Evolutionary conservation across 1,140 invertebrate species (phyloP).

Genomic region (Drosophila pseudoananassae): DNA sequence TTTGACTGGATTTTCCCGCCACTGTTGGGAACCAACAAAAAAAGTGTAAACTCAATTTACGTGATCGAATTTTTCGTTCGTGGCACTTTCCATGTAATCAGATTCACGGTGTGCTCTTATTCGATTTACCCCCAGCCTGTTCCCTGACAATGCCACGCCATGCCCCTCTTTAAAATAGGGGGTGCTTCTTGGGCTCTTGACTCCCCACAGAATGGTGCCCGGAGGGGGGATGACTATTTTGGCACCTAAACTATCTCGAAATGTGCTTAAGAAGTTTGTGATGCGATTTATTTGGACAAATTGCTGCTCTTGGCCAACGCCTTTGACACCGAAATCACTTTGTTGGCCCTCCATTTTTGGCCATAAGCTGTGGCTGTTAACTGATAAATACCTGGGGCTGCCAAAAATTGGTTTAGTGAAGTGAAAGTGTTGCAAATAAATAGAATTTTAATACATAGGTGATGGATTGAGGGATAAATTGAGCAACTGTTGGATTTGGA

Average conservation of each 20-base stretch:
- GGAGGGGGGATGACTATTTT: slow-evolving; percentile 1
- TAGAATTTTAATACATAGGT: too few species aligned
- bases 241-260: slow-evolving; percentile 32
- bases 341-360: background rate
- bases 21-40: background rate
- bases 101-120: slow-evolving; percentile 42
- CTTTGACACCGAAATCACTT: slow-evolving; percentile 1
- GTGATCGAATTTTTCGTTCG: slow-evolving; percentile 65
- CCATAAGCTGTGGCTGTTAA: background rate
- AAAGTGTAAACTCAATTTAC: slow-evolving; percentile 75
- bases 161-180: background rate
- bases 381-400: background rate
- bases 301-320: slow-evolving; percentile 4
- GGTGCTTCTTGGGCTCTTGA: background rate
- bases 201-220: background rate
- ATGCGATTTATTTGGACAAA: slow-evolving; percentile 32
- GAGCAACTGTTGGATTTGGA: background rate
- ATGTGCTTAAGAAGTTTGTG: slow-evolving; percentile 31
- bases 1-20: too few species aligned
- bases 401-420: background rate
- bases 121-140: slow-evolving; percentile 33
- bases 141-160: slow-evolving; percentile 10
- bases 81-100: slow-evolving; percentile 54
- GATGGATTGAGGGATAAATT: background rate
- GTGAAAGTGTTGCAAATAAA: background rate